phyloP scores from a whole-genome alignment of 2,113 vertebrate species.

The Psittacula cyanocephala region DNA sequence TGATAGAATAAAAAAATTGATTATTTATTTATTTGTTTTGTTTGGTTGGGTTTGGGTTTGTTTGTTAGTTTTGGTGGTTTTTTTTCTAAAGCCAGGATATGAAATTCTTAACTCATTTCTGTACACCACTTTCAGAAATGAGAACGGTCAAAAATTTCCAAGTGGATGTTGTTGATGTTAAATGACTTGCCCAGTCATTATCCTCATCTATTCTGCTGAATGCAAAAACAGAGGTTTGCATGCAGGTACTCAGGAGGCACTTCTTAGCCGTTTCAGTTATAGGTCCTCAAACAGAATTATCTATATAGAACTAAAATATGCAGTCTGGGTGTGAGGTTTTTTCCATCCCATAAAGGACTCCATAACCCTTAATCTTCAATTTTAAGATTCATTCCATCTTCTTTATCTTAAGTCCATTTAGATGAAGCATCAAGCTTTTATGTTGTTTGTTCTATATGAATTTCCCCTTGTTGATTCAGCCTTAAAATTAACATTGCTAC shows the following conservation, averaged over 20 bases:
- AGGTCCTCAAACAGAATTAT: background rate
- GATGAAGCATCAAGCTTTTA: background rate
- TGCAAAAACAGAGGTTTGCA: background rate
- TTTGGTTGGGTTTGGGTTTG: background rate
- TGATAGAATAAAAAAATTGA: background rate
- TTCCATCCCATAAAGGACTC: background rate
- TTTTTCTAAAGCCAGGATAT: background rate
- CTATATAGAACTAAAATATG: background rate
- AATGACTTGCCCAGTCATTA: background rate
- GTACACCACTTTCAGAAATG: background rate
- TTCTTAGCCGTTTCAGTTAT: background rate
- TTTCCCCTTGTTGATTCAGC: background rate
- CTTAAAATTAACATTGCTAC: background rate
- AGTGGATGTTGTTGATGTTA: background rate
- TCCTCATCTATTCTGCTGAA: accelerated
- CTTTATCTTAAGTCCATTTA: background rate
- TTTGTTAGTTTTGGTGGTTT: background rate
- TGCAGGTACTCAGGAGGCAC: background rate
- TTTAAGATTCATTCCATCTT: background rate
- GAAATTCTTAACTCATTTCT: background rate
- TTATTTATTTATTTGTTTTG: background rate
- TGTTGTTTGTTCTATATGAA: background rate
- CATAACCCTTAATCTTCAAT: background rate
- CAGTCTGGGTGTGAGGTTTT: background rate
- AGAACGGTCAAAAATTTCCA: background rate